phyloP scores from a whole-genome alignment of 2,113 vertebrate species.

The Eleginops maclovinus region DNA sequence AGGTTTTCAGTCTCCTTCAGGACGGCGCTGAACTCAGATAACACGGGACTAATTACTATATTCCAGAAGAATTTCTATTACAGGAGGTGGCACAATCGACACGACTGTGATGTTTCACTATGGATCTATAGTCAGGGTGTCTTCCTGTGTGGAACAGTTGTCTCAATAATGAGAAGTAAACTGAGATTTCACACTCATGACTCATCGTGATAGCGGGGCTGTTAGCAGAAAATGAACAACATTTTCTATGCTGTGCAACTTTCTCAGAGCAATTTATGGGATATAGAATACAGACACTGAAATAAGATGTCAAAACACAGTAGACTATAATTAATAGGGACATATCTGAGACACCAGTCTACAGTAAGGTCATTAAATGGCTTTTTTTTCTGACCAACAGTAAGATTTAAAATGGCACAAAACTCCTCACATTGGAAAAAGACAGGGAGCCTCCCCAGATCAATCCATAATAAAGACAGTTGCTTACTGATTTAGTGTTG shows the following conservation, averaged over 20 bases:
- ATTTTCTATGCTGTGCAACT: background rate
- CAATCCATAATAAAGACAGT: background rate
- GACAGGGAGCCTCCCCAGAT: background rate
- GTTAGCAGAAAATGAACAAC: background rate
- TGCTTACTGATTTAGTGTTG: background rate
- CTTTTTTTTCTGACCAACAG: too few species aligned
- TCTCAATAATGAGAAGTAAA: too few species aligned
- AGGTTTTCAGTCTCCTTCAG: conserved; percentile 28
- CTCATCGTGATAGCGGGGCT: background rate
- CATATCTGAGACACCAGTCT: too few species aligned
- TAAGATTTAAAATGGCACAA: too few species aligned
- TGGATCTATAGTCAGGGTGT: background rate
- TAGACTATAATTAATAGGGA: too few species aligned
- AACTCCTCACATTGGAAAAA: background rate
- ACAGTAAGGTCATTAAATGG: too few species aligned
- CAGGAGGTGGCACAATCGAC: background rate
- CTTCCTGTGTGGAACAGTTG: background rate
- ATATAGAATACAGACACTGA: too few species aligned
- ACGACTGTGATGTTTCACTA: background rate
- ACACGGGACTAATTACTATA: conserved; percentile 16
- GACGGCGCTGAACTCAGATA: background rate
- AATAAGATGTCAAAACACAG: too few species aligned
- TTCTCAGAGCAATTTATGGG: background rate
- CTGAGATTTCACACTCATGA: background rate
- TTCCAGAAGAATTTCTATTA: background rate